Percentiles rank a stretch among this genome's conserved stretches.
Conservation (phyloP, 2,113 vertebrate genomes). For the Osmerus eperlanus region DNA sequence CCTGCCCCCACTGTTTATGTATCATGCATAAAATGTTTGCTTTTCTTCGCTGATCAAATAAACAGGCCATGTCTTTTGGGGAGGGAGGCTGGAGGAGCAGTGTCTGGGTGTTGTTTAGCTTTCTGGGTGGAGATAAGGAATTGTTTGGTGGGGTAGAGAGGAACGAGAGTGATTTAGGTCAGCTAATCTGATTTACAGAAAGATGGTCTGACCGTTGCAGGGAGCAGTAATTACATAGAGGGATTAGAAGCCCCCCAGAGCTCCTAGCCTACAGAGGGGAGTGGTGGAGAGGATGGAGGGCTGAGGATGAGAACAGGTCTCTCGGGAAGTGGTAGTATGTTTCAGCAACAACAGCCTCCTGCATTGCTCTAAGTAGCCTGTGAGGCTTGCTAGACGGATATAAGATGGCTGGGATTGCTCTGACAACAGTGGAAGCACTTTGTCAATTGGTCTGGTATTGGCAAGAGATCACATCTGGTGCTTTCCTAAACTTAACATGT, state of each 20-base stretch:
- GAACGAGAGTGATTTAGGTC: slow-evolving; percentile 73
- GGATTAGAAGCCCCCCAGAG: slow-evolving; percentile 71
- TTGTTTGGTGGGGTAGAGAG: slow-evolving; percentile 76
- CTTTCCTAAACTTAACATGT: background rate
- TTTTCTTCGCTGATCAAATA: slow-evolving; percentile 69
- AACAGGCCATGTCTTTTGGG: slow-evolving; percentile 59
- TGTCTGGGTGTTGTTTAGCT: slow-evolving; percentile 71
- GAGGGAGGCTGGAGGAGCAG: slow-evolving; percentile 49
- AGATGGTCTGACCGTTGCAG: slow-evolving; percentile 72
- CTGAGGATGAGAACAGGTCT: background rate
- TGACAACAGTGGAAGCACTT: background rate
- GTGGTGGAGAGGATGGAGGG: slow-evolving; percentile 14
- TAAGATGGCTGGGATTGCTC: background rate
- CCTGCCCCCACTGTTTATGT: slow-evolving; percentile 56
- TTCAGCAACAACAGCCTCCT: background rate
- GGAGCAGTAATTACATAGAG: slow-evolving; percentile 81
- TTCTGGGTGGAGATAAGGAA: slow-evolving; percentile 77
- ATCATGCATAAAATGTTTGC: slow-evolving; percentile 63
- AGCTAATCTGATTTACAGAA: slow-evolving; percentile 80
- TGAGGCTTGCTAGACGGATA: background rate
- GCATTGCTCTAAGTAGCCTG: background rate
- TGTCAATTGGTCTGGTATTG: no score
- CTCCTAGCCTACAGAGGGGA: slow-evolving; percentile 48
- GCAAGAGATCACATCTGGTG: background rate
- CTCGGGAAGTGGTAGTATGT: background rate